Evolutionary conservation across 2,113 vertebrate species (phyloP), one percentile per base, ranked within the genome.

Genomic region (Camelus dromedarius): DNA sequence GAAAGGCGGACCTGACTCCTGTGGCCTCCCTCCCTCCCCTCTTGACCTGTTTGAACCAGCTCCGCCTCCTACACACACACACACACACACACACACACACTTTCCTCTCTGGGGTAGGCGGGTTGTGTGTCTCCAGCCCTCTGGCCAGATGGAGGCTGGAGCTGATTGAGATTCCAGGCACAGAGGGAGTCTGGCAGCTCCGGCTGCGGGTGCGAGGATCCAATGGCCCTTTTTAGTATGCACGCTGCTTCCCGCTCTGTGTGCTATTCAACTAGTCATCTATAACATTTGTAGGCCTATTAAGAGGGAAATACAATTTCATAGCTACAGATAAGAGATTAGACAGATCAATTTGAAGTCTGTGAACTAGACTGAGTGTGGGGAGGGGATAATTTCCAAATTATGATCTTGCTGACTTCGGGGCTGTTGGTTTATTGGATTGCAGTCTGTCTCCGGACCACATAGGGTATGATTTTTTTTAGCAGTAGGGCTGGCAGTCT

Each of bases 271-370:
- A 60, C 98, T 73, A 22, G 89, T 97, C 98, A 95, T 96, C 98
- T 98, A 80, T 96, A 97, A 98, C 98, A 84, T 96, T 89, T 96
- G 98, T 94, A 88, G 98, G 94, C 97, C 97, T 97, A 96, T 98
- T 98, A 98, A 96, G 98, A 98, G 89, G 96, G 98, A 98, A 98
- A 98, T 96, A 98, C 98, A 98, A 98, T 98, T 98, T 98, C 98
- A 98, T 97, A 98, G 98, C 96, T 96, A 94, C 97, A 97, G 98
- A 98, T 98, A 98, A 97, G 98, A 98, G 98, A 98, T 98, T 95
- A 98, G 97, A 97, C 96, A 89, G 97, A 98, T 98, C 98, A 97
- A 98, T 98, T 92, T 91, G 76, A 91, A 97, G 88, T 89, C 96
- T 2, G 2, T 5, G 42, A 93, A 97, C 96, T 0, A 3, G 96